Evolutionary conservation across 2,888 invertebrate genomes (phyloP), one percentile per base, ranked within the genome.

Genomic region (Cheilosia vernalis): DNA sequence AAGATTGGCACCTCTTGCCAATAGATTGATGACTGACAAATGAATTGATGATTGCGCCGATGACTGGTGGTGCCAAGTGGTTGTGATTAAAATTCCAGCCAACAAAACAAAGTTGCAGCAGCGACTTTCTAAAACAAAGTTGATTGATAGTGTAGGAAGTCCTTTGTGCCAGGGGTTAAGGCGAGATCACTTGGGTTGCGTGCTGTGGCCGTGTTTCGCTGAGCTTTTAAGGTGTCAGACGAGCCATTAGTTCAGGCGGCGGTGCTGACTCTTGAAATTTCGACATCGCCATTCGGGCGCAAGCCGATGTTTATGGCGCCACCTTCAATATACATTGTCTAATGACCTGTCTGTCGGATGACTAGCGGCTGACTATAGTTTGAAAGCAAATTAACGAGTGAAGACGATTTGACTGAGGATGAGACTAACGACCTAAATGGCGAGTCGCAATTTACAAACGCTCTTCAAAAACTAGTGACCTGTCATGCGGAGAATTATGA

Each of bases 21-120:
- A 61, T 58, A 58, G 47, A 55, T 61, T 72, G 82, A 76, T 82
- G 77, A 61, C 53, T 72, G 82, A 77, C 60, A 72, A 61, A 30
- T 56, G 55, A 24, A 42, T 15, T 3, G 44, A 55, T 82, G 77
- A 82, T 72, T 66, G 66, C 76, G 70, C 66, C 72, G 70, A 64
- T 66, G 64, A 70, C 17, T 27, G 49, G 24, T 33, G 47, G 7
- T 51, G 51, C 21, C 4, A 4, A 60, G 81, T 63, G 42, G 27
- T 17, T 72, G 72, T 42, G 40, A 82, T 51, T 15, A 51, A 21
- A 51, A 51, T 51, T 21, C 51, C 51, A 5, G 15, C 15, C 37
- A 44, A 44, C n/a, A 44, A n/a, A 44, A 21, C 13, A 1, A 10
- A 4, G 4, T 13, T 13, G 37, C 13, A 3, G 21, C 5, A 21